Conservation (phyloP, 1,140 invertebrate genomes). For the Megalopta genalis region DNA sequence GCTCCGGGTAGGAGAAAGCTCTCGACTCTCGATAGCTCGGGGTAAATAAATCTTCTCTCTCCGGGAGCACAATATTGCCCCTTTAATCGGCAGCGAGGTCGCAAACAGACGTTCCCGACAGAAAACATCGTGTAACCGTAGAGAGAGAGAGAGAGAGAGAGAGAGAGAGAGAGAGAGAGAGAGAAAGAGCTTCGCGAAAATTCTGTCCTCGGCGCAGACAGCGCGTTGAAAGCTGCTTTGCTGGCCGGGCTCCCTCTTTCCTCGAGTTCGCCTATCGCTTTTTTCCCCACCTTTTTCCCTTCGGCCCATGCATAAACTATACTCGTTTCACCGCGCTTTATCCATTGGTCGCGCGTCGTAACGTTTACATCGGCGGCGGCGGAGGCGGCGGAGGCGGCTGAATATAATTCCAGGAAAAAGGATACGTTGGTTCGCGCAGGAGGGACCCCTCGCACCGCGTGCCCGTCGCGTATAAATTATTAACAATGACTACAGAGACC, state of each 20-base stretch:
- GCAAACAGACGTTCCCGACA: neutral
- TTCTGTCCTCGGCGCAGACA: too few species aligned
- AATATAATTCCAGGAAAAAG: conserved; percentile 34
- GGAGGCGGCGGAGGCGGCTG: conserved; percentile 14
- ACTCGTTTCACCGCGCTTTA: neutral
- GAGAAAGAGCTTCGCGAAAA: neutral
- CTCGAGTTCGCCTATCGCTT: neutral
- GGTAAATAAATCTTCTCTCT: neutral
- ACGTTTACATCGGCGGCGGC: conserved; percentile 11
- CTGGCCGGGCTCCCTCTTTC: neutral
- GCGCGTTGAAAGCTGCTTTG: neutral
- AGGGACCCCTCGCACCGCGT: neutral
- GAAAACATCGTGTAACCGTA: neutral
- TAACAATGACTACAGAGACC: neutral
- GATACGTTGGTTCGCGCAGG: neutral
- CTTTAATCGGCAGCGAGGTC: neutral
- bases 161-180: too few species aligned
- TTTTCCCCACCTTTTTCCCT: neutral
- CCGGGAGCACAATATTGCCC: neutral
- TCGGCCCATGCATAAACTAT: neutral
- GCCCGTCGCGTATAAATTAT: conserved; percentile 14
- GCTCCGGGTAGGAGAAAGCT: neutral
- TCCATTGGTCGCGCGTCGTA: neutral
- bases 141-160: too few species aligned
- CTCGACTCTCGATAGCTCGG: neutral